Evolutionary conservation across 2,888 invertebrate genomes (phyloP).

Genomic region (Agrochola lota): DNA sequence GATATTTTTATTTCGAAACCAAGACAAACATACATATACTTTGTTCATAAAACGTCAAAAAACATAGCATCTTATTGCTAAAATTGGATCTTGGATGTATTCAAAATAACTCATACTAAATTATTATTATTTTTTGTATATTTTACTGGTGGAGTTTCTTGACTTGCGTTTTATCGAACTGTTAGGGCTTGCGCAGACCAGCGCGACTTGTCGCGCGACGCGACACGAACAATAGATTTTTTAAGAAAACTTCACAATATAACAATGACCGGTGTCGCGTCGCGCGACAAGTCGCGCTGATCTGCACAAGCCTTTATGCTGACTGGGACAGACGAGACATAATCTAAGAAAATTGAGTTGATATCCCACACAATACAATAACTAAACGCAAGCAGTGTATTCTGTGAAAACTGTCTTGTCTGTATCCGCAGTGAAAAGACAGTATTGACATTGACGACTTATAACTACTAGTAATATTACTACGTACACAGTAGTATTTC

Average conservation of each 20-base stretch:
- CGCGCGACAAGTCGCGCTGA: too few species aligned
- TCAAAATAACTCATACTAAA: background rate
- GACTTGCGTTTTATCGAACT: background rate
- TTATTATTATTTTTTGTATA: background rate
- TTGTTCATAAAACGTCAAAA: constrained; percentile 7
- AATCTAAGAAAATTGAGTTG: background rate
- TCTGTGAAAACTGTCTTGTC: constrained; percentile 2
- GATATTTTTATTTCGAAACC: background rate
- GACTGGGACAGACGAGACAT: background rate
- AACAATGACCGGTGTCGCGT: too few species aligned
- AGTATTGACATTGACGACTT: constrained; percentile 2
- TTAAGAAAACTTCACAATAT: too few species aligned
- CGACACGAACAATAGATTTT: too few species aligned
- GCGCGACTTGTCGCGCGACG: too few species aligned
- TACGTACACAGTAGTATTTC: background rate
- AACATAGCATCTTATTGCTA: constrained; percentile 3
- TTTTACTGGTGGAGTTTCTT: constrained; percentile 1
- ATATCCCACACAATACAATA: background rate
- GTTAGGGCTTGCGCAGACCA: too few species aligned
- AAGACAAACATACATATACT: constrained; percentile 9
- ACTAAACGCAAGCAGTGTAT: background rate
- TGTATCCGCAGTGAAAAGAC: background rate
- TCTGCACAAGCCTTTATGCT: too few species aligned
- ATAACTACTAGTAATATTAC: too few species aligned
- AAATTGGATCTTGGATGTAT: constrained; percentile 11